A percentile compares a stretch with the other conserved stretches of the same genome.
Conservation (phyloP, 64 coral and sea anemone species). For the Porites australiensis region DNA sequence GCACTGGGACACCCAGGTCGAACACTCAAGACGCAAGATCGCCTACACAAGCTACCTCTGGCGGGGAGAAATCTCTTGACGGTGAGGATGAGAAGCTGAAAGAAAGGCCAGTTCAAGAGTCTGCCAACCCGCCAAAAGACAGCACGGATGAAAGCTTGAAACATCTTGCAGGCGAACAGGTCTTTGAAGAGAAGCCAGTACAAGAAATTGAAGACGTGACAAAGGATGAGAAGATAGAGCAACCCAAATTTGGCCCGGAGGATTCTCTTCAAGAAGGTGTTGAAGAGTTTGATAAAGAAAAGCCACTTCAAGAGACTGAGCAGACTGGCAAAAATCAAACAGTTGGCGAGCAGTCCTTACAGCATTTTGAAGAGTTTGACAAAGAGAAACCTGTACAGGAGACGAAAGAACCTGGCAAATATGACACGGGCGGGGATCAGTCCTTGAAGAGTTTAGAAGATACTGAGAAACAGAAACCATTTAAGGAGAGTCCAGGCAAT, state of each 20-base stretch:
- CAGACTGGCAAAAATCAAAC: too few species aligned
- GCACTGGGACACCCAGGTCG: neutral
- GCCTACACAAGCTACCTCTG: neutral
- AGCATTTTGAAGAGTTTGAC: too few species aligned
- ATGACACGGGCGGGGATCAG: neutral
- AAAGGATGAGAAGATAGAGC: neutral
- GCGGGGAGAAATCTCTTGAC: neutral
- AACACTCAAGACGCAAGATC: neutral
- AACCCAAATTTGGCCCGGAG: neutral
- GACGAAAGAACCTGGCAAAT: too few species aligned
- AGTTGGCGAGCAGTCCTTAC: too few species aligned
- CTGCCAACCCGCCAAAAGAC: neutral
- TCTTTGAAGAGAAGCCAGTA: neutral
- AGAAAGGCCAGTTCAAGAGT: neutral
- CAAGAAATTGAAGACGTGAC: neutral
- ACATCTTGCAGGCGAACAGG: neutral
- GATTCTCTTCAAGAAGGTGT: conserved; percentile 14
- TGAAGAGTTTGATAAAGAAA: too few species aligned
- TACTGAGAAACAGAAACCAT: neutral
- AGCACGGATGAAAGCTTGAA: neutral
- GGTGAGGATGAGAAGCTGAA: neutral
- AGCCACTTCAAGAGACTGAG: too few species aligned
- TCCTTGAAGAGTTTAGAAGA: neutral
- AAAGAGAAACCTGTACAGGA: too few species aligned
- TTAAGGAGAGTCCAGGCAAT: neutral